Evolutionary conservation across 2,888 invertebrate genomes (phyloP).

Genomic region (Bellardia pandia): DNA sequence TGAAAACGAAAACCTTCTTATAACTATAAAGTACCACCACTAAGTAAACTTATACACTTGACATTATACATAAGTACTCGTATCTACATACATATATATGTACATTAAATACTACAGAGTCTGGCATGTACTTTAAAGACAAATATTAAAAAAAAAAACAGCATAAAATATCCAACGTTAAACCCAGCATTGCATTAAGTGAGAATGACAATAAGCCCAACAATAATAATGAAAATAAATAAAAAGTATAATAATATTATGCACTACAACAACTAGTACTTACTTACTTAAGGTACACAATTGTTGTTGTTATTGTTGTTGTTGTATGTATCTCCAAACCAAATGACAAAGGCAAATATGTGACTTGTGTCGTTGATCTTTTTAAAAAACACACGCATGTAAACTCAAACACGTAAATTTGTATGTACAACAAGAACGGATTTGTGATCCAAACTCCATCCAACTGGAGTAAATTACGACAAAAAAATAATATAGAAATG

Average conservation of each 20-base stretch:
- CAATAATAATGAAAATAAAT: neutral
- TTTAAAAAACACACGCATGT: neutral
- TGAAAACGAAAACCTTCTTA: neutral
- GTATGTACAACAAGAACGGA: neutral
- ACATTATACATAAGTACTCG: neutral
- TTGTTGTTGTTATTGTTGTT: neutral
- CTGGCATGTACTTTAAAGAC: too few relatives aligned
- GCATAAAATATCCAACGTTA: neutral
- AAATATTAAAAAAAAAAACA: neutral
- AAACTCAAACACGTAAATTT: conserved; percentile 30
- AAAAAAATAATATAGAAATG: conserved; percentile 9
- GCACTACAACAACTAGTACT: conserved; percentile 14
- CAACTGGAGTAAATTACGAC: conserved; percentile 56
- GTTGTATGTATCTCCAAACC: conserved; percentile 16
- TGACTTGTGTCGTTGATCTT: conserved; percentile 72
- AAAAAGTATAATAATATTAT: conserved; percentile 40
- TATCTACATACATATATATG: too few relatives aligned
- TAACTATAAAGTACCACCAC: conserved; percentile 33
- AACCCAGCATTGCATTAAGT: conserved; percentile 14
- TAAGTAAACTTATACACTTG: neutral
- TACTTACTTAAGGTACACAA: neutral
- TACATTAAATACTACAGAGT: too few relatives aligned
- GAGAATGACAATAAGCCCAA: conserved; percentile 25
- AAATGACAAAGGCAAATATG: conserved; percentile 54
- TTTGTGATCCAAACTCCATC: conserved; percentile 27